phyloP scores from a whole-genome alignment of 2,888 invertebrate genomes.

The Tenthredo livida region DNA sequence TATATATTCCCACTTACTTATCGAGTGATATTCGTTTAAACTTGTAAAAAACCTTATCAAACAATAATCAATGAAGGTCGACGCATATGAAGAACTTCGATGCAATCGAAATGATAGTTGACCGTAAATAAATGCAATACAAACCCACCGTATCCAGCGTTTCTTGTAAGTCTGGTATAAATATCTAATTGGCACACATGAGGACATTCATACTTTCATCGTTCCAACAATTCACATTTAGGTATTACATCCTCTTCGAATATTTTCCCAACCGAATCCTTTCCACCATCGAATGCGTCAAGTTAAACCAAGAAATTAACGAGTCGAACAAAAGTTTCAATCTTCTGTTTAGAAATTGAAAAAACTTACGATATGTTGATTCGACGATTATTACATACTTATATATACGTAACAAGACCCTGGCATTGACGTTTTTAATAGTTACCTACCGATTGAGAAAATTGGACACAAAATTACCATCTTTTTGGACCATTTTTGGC shows the following conservation, averaged over 20 bases:
- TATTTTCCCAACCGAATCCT: not conserved
- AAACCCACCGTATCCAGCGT: too few relatives aligned
- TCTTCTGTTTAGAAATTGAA: not conserved
- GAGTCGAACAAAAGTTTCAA: not conserved
- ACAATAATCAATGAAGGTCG: not conserved
- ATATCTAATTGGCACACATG: not conserved
- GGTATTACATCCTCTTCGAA: not conserved
- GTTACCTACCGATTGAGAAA: slow-evolving; percentile 16
- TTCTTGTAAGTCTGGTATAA: not conserved
- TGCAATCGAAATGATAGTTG: too few relatives aligned
- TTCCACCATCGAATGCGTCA: not conserved
- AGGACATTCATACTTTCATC: not conserved
- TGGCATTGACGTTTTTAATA: not conserved
- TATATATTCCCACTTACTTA: not conserved
- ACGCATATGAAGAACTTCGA: not conserved
- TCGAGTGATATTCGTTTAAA: not conserved
- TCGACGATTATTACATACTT: not conserved
- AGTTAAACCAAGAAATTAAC: not conserved
- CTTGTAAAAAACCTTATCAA: not conserved
- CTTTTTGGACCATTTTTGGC: not conserved
- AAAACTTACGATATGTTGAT: not conserved
- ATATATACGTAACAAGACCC: not conserved
- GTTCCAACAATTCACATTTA: not conserved
- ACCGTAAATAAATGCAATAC: too few relatives aligned
- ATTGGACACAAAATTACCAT: not conserved